phyloP scores from a whole-genome alignment of 1,140 invertebrate species.

The Daktulosphaira vitifoliae region DNA sequence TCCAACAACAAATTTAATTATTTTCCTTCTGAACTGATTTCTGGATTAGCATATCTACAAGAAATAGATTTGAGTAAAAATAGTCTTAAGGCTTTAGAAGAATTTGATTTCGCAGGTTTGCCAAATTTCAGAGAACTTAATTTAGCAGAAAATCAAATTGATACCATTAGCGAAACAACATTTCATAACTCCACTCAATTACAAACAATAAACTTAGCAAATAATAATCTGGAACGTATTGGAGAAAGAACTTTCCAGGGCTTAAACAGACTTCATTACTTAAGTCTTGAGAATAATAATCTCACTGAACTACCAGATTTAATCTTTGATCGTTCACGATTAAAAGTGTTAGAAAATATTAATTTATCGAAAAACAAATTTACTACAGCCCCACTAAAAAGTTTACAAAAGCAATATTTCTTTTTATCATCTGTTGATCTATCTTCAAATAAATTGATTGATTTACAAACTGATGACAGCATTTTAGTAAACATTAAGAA shows the following conservation, averaged over 20 bases:
- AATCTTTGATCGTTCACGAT: conserved; percentile 69
- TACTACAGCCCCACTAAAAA: conserved; percentile 62
- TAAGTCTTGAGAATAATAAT: conserved; percentile 67
- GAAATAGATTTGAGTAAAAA: conserved; percentile 67
- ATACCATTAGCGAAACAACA: conserved; percentile 70
- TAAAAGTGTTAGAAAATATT: conserved; percentile 73
- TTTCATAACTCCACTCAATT: conserved; percentile 85
- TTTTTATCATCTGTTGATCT: conserved; percentile 70
- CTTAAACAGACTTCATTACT: conserved; percentile 59
- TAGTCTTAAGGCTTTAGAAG: conserved; percentile 63
- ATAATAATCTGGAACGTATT: conserved; percentile 64
- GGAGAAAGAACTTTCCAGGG: conserved; percentile 75
- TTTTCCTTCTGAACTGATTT: conserved; percentile 71
- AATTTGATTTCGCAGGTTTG: conserved; percentile 73
- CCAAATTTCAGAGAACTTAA: conserved; percentile 59
- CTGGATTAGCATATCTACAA: conserved; percentile 56
- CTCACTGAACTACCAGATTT: conserved; percentile 65
- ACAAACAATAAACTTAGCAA: conserved; percentile 65
- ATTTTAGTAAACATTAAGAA: conserved; percentile 80
- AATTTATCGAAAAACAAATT: conserved; percentile 69
- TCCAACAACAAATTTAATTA: conserved; percentile 67
- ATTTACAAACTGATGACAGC: conserved; percentile 71
- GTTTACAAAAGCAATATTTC: conserved; percentile 71
- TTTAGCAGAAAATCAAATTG: conserved; percentile 64
- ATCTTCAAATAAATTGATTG: conserved; percentile 63